Evolutionary conservation across 1,140 invertebrate species (phyloP).

Genomic region (Trinorchestia longiramus): DNA sequence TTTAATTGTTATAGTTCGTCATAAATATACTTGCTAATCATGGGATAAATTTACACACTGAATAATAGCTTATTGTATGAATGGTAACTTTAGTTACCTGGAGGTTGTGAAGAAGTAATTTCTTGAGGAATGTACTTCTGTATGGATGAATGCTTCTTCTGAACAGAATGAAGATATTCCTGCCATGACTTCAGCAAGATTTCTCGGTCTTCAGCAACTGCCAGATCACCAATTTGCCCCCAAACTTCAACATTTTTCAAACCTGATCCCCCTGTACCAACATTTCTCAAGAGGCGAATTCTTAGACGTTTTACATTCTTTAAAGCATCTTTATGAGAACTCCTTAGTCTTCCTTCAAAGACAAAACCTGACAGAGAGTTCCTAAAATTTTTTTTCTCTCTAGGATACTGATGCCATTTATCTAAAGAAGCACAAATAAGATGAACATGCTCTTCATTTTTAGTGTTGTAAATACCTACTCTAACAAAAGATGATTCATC

Average conservation of each 20-base stretch:
- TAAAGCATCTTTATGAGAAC: neutral
- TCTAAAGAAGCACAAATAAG: neutral
- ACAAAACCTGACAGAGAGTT: neutral
- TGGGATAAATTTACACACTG: no score
- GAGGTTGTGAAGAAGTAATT: neutral
- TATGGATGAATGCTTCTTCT: neutral
- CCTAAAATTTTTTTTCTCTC: neutral
- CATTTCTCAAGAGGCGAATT: constrained; percentile 13
- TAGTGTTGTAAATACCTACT: constrained; percentile 10
- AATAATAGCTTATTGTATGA: neutral
- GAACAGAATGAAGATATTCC: neutral
- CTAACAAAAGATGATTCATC: constrained; percentile 14
- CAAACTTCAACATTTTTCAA: constrained; percentile 35
- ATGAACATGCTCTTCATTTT: constrained; percentile 18
- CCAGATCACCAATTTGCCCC: constrained; percentile 2
- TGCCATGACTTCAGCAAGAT: neutral
- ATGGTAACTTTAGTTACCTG: neutral
- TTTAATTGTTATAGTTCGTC: no score
- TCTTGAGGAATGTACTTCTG: neutral
- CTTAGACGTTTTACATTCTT: neutral
- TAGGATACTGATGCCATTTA: constrained; percentile 27
- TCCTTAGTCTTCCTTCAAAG: constrained; percentile 23
- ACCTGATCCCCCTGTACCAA: constrained; percentile 31
- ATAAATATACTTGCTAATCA: no score
- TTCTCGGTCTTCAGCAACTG: neutral